Evolutionary conservation across 2,113 vertebrate genomes (phyloP).

Genomic region (Baryphthengus martii): DNA sequence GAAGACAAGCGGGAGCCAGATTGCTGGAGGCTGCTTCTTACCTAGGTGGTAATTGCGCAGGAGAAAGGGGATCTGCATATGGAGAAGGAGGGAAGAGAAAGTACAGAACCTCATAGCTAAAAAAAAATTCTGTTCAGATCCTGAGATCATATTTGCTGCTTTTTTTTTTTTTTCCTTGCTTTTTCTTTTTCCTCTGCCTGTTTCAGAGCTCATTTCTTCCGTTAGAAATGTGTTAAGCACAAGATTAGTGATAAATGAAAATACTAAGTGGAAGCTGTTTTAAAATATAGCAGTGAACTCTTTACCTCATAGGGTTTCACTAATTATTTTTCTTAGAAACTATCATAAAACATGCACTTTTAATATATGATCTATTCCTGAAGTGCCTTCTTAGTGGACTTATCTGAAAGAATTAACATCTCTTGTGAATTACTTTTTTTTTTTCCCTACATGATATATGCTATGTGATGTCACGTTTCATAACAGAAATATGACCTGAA

Average conservation of each 20-base stretch:
- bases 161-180: too few species aligned
- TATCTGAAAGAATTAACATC: background rate
- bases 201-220: slow-evolving; percentile 44
- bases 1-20: background rate
- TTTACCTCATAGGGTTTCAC: background rate
- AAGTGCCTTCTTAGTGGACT: background rate
- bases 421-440: background rate
- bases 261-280: slow-evolving; percentile 28
- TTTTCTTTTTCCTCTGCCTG: background rate
- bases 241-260: slow-evolving; percentile 43
- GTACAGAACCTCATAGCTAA: background rate
- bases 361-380: background rate
- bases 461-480: background rate
- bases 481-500: background rate
- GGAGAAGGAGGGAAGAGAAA: background rate
- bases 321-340: background rate
- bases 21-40: background rate
- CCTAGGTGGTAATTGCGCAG: background rate
- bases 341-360: background rate
- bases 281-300: background rate
- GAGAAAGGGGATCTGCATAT: background rate
- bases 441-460: background rate
- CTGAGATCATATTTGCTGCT: slow-evolving; percentile 3
- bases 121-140: slow-evolving; percentile 23
- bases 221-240: slow-evolving; percentile 16